phyloP scores from a whole-genome alignment of 1,140 invertebrate genomes.

The Drosophila sproati region DNA sequence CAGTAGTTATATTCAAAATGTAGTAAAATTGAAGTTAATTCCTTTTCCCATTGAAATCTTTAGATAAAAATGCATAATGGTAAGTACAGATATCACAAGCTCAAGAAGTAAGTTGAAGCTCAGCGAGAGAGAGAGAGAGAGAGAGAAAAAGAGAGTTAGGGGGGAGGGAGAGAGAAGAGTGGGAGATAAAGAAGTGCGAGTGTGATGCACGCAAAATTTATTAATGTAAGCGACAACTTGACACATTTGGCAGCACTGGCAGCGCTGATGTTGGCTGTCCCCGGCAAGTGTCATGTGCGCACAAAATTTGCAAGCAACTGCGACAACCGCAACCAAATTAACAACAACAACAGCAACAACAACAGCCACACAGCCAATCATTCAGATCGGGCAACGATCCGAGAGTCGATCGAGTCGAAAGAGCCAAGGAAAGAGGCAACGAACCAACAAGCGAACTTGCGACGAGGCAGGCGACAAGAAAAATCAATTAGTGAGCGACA shows the following conservation, averaged over 20 bases:
- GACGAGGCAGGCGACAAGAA: conserved; percentile 83
- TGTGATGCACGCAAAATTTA: conserved; percentile 69
- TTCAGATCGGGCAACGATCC: conserved; percentile 66
- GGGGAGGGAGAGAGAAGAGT: background rate
- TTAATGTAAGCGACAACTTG: conserved; percentile 59
- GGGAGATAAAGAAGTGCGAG: conserved; percentile 7
- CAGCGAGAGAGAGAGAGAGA: background rate
- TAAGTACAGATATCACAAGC: background rate
- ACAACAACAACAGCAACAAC: conserved; percentile 39
- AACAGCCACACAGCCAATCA: conserved; percentile 53
- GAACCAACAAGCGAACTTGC: conserved; percentile 44
- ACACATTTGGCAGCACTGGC: conserved; percentile 64
- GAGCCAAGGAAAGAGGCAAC: conserved; percentile 10
- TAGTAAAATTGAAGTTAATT: background rate
- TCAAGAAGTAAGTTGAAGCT: conserved; percentile 1
- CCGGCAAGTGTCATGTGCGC: conserved; percentile 57
- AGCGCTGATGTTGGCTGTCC: conserved; percentile 62
- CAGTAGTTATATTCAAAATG: too few species aligned
- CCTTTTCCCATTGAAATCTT: background rate
- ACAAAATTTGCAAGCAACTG: conserved; percentile 72
- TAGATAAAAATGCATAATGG: conserved; percentile 5
- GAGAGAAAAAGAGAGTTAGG: background rate
- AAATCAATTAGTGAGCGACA: conserved; percentile 85
- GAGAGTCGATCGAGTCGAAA: conserved; percentile 21
- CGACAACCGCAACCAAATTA: conserved; percentile 45